Evolutionary conservation across 2,113 vertebrate species (phyloP).

Genomic region (Cynoglossus semilaevis): DNA sequence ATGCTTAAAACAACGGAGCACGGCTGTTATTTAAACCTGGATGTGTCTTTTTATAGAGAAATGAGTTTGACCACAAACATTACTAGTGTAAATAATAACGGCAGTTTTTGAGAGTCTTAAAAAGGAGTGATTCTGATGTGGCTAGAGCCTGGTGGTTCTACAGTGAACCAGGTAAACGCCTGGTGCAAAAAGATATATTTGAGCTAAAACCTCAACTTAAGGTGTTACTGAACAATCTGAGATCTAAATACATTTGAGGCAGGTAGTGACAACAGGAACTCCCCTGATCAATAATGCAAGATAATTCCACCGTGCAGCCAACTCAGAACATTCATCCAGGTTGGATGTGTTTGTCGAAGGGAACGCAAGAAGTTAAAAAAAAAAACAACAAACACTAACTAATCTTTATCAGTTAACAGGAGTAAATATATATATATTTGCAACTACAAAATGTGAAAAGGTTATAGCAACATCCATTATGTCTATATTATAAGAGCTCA

Average conservation of each 20-base stretch:
- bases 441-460: neutral
- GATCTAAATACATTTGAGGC: conserved; percentile 83
- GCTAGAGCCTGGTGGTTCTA: neutral
- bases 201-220: neutral
- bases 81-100: neutral
- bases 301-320: conserved; percentile 84
- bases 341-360: conserved; percentile 3
- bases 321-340: conserved; percentile 7
- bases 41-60: neutral
- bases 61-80: neutral
- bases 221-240: conserved; percentile 46
- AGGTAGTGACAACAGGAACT: conserved; percentile 80
- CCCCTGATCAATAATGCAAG: conserved; percentile 91
- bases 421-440: no score
- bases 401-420: no score
- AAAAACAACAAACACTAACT: no score
- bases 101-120: neutral
- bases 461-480: neutral
- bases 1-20: neutral
- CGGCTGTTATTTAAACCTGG: conserved; percentile 24
- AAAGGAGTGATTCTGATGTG: neutral
- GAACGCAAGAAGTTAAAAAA: neutral
- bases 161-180: neutral
- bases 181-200: neutral
- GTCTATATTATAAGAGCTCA: neutral